Conservation (phyloP, 2,113 vertebrate genomes). For the Rafetus swinhoei region DNA sequence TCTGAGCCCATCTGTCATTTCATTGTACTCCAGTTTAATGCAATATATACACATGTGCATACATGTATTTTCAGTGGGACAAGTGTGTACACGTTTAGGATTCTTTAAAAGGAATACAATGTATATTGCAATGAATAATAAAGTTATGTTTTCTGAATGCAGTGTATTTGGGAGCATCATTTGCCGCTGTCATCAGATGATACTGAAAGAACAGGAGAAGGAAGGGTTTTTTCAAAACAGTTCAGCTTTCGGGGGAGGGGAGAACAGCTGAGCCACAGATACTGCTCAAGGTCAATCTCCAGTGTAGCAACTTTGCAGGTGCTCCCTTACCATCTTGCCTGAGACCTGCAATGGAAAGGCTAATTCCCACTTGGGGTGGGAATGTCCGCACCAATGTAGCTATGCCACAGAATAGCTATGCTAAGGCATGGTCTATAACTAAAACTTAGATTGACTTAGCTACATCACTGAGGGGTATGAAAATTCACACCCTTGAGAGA, state of each 20-base stretch:
- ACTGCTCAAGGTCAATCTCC: rapidly evolving
- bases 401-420: not conserved
- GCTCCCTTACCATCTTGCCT: not conserved
- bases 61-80: slow-evolving; percentile 57
- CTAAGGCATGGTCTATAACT: not conserved
- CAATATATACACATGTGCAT: slow-evolving; percentile 55
- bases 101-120: slow-evolving; percentile 58
- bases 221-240: not conserved
- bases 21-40: slow-evolving; percentile 54
- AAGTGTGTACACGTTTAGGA: slow-evolving; percentile 56
- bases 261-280: rapidly evolving
- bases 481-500: not conserved
- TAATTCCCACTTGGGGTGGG: not conserved
- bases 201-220: not conserved
- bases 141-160: slow-evolving; percentile 75
- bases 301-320: rapidly evolving
- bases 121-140: slow-evolving; percentile 79
- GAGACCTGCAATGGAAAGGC: not conserved
- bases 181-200: not conserved
- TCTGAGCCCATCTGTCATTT: slow-evolving; percentile 49
- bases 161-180: not conserved
- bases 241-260: not conserved
- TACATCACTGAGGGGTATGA: not conserved
- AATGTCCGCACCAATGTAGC: not conserved
- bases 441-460: not conserved